Conservation (phyloP, 1,140 invertebrate genomes). For the Hydropsyche tenuis region DNA sequence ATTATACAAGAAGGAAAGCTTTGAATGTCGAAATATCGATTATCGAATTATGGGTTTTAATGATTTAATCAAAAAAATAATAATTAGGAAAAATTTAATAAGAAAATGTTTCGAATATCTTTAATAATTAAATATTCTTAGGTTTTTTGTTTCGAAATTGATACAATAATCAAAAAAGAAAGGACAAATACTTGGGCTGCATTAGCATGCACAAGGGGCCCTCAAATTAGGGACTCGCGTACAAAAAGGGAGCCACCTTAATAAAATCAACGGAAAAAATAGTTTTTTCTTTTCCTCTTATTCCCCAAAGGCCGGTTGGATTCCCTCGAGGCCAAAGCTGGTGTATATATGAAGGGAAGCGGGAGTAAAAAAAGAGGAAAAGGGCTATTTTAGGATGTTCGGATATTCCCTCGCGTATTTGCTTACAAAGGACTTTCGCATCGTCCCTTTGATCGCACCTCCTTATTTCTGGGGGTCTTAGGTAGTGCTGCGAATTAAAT, state of each 20-base stretch:
- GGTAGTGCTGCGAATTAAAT: constrained; percentile 18
- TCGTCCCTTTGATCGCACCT: constrained; percentile 25
- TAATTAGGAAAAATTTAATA: no score
- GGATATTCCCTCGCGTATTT: constrained; percentile 36
- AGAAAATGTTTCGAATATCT: no score
- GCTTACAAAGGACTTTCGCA: constrained; percentile 36
- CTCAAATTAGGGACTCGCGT: not conserved
- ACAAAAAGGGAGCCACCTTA: not conserved
- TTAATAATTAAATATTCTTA: no score
- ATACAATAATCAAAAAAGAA: no score
- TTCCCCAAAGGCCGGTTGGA: no score
- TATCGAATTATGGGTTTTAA: no score
- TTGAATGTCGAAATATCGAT: no score
- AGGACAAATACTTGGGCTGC: no score
- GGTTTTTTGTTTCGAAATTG: no score
- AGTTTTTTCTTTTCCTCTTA: constrained; percentile 8
- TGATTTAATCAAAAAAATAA: no score
- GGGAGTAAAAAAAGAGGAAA: not conserved
- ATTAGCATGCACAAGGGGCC: constrained; percentile 21
- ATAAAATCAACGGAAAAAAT: constrained; percentile 30
- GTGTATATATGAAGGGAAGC: not conserved
- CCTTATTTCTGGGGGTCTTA: not conserved
- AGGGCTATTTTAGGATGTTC: constrained; percentile 24
- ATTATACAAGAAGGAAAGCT: no score
- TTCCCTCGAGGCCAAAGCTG: no score